These are phyloP conservation scores for Tipula confusa DNA, from an alignment of 2,888 invertebrate genomes.

Conservation along the genomic window DNA sequence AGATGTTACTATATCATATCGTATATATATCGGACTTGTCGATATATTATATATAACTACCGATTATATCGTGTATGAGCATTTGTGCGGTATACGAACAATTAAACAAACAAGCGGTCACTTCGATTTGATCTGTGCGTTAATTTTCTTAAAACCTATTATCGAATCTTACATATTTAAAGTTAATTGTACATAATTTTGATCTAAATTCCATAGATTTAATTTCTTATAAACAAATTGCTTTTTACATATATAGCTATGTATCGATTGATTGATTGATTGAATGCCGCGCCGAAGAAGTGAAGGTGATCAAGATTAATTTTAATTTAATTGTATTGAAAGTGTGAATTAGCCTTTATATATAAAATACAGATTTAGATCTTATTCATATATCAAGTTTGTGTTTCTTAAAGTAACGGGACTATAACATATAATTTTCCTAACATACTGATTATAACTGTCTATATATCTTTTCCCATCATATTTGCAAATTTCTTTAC, in stretches of 20 bases:
- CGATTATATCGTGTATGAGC: neutral
- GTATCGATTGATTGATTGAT: neutral
- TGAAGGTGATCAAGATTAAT: neutral
- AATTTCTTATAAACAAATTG: neutral
- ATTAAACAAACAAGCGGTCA: neutral
- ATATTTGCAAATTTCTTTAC: neutral
- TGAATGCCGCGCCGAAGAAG: slow-evolving; percentile 12
- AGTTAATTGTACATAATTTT: neutral
- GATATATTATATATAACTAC: neutral
- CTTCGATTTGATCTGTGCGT: neutral
- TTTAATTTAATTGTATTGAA: neutral
- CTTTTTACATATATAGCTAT: too few species aligned
- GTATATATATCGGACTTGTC: neutral
- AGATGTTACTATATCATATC: neutral
- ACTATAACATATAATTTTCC: neutral
- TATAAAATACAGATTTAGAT: neutral
- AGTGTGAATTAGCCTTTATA: neutral
- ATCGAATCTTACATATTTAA: neutral
- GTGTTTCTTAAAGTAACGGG: neutral
- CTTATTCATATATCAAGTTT: neutral
- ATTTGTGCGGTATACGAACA: neutral
- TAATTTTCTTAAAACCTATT: slow-evolving; percentile 12
- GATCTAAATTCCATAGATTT: neutral
- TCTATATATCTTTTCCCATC: neutral
- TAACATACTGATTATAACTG: neutral